Evolutionary conservation across 1,140 invertebrate genomes (phyloP), one percentile per base, ranked within the genome.

Genomic region (Harlomillsia oculata): DNA sequence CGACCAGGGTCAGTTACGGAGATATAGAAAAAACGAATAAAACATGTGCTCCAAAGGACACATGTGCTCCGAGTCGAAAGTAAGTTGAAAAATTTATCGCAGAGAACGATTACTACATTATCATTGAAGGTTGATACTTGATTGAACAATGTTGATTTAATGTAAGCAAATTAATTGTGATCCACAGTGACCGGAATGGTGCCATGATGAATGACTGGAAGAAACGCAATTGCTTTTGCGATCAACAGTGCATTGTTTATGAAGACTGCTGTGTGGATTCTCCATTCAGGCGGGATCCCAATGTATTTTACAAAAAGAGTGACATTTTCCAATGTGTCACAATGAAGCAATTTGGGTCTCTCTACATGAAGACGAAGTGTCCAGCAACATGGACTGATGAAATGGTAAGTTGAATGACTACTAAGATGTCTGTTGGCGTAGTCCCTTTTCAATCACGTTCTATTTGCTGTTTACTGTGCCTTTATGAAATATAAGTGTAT

Each of bases 231-330:
- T 78, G 77, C 60, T 67, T 74, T 28, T 78, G 77, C 59, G 76
- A 78, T 60, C 61, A 70, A 25, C 62, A 66, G 5, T 78, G 76
- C 58, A 60, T 63, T 20, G 60, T 67, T 2, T 77, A 75, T 56
- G 76, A 76, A 21, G 76, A 78, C 64, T 78, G 76, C 59, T 78
- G 77, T 56, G 62, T 72, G 1, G 75, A 78, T 56, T 73, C 75
- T 0, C 54, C 62, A 1, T 63, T 41, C 48, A 51, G 62, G 26
- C 40, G 62, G 45, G 62, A 64, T 53, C 62, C 62, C n/a, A 60
- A 64, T 46, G 62, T 64, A 28, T 61, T 46, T 5, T 65, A 65
- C 46, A 59, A 46, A 29, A 62, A 65, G 40, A 65, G 54, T 40
- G 59, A 61, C 21, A 52, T 61, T 1, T 74, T 72, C 62, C 56